A percentile compares a stretch with the other conserved stretches of the same genome.
phyloP scores from a whole-genome alignment of 2,797 vertebrate genomes.

The Clamator glandarius region DNA sequence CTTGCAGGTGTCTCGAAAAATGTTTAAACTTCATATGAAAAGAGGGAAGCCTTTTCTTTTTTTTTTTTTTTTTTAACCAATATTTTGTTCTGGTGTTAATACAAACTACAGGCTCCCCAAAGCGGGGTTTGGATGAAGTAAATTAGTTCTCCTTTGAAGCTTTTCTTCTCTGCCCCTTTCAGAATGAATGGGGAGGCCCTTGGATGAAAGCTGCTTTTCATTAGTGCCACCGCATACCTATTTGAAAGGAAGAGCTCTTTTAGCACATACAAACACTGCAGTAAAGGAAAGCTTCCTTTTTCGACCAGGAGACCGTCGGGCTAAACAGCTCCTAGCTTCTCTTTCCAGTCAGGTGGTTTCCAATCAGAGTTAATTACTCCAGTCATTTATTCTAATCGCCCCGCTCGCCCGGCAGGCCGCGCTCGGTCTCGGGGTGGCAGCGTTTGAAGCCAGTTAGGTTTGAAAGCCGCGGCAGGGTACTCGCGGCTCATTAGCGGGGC shows the following conservation, averaged over 20 bases:
- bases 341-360: conserved; percentile 81
- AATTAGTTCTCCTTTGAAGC: conserved; percentile 83
- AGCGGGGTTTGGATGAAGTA: conserved; percentile 76
- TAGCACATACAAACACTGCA: conserved; percentile 63
- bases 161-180: conserved; percentile 76
- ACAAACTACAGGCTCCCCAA: conserved; percentile 60
- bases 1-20: neutral
- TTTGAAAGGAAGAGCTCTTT: conserved; percentile 76
- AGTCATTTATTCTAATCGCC: conserved; percentile 88
- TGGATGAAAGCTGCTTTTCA: conserved; percentile 82
- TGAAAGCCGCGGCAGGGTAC: conserved; percentile 80
- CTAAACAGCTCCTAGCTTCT: conserved; percentile 80
- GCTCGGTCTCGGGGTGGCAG: conserved; percentile 66
- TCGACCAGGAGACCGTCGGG: conserved; percentile 70
- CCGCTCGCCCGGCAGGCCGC: conserved; percentile 72
- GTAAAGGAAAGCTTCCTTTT: conserved; percentile 72
- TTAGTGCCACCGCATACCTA: conserved; percentile 78
- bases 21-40: neutral
- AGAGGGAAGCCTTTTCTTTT: neutral
- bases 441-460: conserved; percentile 73
- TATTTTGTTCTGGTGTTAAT: conserved; percentile 27
- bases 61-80: too few relatives aligned
- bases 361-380: conserved; percentile 85
- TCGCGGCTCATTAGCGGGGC: conserved; percentile 83
- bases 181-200: conserved; percentile 77